These are phyloP conservation scores for Poecilia wingei DNA, from an alignment of 2,797 vertebrate species.

Conservation along the genomic window DNA sequence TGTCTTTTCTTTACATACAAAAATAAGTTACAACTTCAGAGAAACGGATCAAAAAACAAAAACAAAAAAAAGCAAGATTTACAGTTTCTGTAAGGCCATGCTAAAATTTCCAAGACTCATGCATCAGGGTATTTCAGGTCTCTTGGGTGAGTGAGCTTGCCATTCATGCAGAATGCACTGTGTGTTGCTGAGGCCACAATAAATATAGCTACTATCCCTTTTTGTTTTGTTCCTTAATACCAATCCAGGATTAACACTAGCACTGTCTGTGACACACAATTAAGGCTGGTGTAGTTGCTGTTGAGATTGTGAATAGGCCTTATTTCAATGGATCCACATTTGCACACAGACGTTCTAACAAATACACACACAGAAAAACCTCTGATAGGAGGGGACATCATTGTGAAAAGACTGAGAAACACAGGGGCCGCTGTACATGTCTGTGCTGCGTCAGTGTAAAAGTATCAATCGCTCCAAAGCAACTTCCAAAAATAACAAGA, in stretches of 20 bases:
- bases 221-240: constrained; percentile 63
- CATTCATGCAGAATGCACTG: constrained; percentile 79
- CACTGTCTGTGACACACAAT: constrained; percentile 67
- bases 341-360: constrained; percentile 62
- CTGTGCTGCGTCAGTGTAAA: constrained; percentile 58
- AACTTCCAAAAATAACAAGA: constrained; percentile 28
- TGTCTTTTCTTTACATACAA: constrained; percentile 76
- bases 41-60: constrained; percentile 67
- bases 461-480: constrained; percentile 71
- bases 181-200: constrained; percentile 76
- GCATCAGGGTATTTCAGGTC: constrained; percentile 72
- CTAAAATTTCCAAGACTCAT: constrained; percentile 77
- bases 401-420: constrained; percentile 57
- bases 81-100: constrained; percentile 81
- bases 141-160: constrained; percentile 73
- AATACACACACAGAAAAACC: constrained; percentile 63
- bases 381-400: constrained; percentile 56
- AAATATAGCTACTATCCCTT: constrained; percentile 73
- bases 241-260: constrained; percentile 76
- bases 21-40: constrained; percentile 80
- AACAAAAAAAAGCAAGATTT: constrained; percentile 73
- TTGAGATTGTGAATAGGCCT: constrained; percentile 82
- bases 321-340: constrained; percentile 63
- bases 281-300: constrained; percentile 83
- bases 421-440: constrained; percentile 69